Percentiles rank a stretch among this genome's conserved stretches.
Evolutionary conservation across 2,113 vertebrate species (phyloP).

Genomic region (Psettodes erumei): DNA sequence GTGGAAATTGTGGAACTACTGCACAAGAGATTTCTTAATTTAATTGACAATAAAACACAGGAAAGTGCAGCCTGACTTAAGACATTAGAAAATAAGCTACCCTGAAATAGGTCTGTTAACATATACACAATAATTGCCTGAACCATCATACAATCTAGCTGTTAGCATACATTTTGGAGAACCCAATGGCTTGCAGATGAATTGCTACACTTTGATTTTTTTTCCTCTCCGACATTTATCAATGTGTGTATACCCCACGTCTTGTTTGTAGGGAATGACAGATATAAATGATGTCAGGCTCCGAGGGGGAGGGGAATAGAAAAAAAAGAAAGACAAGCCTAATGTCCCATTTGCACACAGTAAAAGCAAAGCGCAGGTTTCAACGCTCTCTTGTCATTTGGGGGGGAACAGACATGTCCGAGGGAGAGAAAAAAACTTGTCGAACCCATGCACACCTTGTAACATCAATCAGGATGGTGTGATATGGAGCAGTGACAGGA

Average conservation of each 20-base stretch:
- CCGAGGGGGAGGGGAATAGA: conserved; percentile 65
- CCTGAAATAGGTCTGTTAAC: conserved; percentile 32
- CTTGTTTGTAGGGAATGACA: conserved; percentile 84
- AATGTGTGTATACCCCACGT: conserved; percentile 68
- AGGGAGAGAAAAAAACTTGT: conserved; percentile 14
- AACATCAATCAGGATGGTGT: conserved; percentile 30
- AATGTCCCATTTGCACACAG: conserved; percentile 79
- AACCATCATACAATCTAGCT: conserved; percentile 29
- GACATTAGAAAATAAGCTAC: conserved; percentile 12
- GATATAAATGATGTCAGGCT: conserved; percentile 85
- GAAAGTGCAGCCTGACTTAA: conserved; percentile 18
- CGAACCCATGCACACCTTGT: conserved; percentile 20
- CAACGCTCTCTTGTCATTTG: conserved; percentile 62
- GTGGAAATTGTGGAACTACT: conserved; percentile 35
- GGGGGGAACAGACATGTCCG: conserved; percentile 37
- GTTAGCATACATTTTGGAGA: conserved; percentile 33
- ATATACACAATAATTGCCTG: conserved; percentile 17
- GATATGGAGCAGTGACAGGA: conserved; percentile 48
- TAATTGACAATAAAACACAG: conserved; percentile 35
- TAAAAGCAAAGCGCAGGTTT: conserved; percentile 69
- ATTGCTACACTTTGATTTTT: conserved; percentile 55
- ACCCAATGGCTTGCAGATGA: conserved; percentile 42
- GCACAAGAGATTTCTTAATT: conserved; percentile 30
- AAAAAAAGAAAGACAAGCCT: conserved; percentile 72
- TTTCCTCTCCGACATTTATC: conserved; percentile 58